Base-by-base conservation (phyloP, 2,888 invertebrate species). In the Drosophila melanocephala region DNA sequence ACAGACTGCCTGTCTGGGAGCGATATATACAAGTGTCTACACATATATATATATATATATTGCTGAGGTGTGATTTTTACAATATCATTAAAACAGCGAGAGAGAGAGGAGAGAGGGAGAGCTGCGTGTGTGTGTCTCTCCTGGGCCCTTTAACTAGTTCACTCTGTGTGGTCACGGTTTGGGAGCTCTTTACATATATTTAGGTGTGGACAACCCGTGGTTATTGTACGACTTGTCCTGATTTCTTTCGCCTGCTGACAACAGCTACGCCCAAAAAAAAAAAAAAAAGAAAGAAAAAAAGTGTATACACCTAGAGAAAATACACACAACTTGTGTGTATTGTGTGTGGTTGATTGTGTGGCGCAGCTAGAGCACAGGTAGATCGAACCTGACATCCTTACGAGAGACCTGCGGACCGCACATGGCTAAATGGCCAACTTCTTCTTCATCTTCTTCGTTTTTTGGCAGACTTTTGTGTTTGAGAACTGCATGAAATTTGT, bases 31-130 rank as follows among this genome's bases (percentile, higher is more conserved):
- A 35, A 35, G 33, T 35, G 12, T 35, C 2, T 32, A 9, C 2
- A 30, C 1, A 30, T 7, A 44, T n/a, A 12, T 22, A 1, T 3
- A 7, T 44, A 22, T 22, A 44, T 22, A 1, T 22, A 47, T 22
- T 47, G 47, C 22, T 73, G 70, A 91, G 92, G 92, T 91, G 91
- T 92, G 91, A 91, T 91, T 91, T 90, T 90, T 89, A 92, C 91
- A 90, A 86, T 89, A 87, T 90, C 90, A 90, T 91, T 91, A 90
- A 83, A 81, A 57, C 22, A 60, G 51, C 35, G 22, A 12, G 22
- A 10, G 7, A 19, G 19, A 19, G 19, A 35, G 35, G 19, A 9
- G 16, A 1, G 32, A 22, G 33, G 52, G 12, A 22, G 35, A 1
- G 26, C 52, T 35, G 39, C 53, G 72, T 51, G 56, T 37, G 39